Conservation (phyloP, 2,113 vertebrate genomes). For the Zeus faber region DNA sequence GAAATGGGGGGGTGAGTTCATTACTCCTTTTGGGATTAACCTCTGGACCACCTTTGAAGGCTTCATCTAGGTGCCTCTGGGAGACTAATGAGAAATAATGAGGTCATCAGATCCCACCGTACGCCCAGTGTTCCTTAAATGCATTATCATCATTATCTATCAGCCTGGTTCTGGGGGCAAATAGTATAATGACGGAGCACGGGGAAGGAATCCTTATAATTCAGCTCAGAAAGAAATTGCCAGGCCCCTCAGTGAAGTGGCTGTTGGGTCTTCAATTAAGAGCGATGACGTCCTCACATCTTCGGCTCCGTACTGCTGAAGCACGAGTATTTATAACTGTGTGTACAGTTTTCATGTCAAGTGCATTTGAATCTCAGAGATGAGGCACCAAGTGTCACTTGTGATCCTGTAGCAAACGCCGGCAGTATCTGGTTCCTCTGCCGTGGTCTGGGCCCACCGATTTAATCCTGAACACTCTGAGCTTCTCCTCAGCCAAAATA, state of each 20-base stretch:
- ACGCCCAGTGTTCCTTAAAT: constrained; percentile 55
- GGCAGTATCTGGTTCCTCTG: constrained; percentile 38
- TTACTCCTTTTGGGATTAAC: constrained; percentile 64
- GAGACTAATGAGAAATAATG: constrained; percentile 76
- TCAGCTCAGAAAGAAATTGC: constrained; percentile 25
- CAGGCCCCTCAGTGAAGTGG: constrained; percentile 16
- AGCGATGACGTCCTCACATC: constrained; percentile 10
- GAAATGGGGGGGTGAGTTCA: constrained; percentile 58
- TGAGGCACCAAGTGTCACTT: constrained; percentile 48
- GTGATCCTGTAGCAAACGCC: constrained; percentile 48
- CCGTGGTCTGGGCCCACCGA: constrained; percentile 51
- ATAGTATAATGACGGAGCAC: constrained; percentile 38
- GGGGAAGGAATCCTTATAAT: too few species aligned
- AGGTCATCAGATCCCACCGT: constrained; percentile 66
- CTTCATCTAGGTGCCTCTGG: constrained; percentile 60
- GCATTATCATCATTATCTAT: constrained; percentile 65
- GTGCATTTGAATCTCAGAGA: constrained; percentile 51
- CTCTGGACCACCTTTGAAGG: constrained; percentile 72
- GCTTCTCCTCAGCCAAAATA: constrained; percentile 42
- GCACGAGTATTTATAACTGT: too few species aligned
- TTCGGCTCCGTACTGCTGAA: too few species aligned
- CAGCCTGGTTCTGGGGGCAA: constrained; percentile 39
- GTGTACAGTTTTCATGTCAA: constrained; percentile 42
- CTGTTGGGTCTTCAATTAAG: neutral
- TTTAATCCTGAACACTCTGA: constrained; percentile 50